A percentile compares a stretch with the other conserved stretches of the same genome.
Conservation (phyloP, 2,797 vertebrate species). For the Siniperca obscura region DNA sequence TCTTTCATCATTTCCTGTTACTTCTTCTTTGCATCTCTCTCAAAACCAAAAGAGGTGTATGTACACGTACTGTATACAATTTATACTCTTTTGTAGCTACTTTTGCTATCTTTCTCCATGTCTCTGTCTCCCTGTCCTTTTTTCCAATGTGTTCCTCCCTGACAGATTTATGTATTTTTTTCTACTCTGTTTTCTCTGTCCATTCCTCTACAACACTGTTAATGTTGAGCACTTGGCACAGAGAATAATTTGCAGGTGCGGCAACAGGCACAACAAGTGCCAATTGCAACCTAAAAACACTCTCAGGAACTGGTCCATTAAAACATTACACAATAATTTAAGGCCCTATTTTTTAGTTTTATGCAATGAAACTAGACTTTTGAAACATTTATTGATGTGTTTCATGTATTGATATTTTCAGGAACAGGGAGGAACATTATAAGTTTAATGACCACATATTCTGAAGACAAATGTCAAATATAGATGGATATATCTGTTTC, state of each 20-base stretch:
- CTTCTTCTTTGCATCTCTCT: background rate
- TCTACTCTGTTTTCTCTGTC: constrained; percentile 1
- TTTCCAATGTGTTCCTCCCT: background rate
- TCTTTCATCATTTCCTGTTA: constrained; percentile 1
- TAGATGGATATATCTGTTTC: constrained; percentile 2
- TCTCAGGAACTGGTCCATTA: constrained; percentile 30
- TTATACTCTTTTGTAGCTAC: background rate
- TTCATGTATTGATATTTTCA: constrained; percentile 5
- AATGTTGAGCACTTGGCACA: constrained; percentile 16
- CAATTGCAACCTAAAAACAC: constrained; percentile 29
- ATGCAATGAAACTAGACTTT: background rate
- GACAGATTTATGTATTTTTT: background rate
- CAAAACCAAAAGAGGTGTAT: background rate
- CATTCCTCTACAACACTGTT: background rate
- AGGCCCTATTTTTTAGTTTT: background rate
- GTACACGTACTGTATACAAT: background rate
- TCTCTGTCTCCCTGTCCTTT: background rate
- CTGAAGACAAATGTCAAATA: background rate
- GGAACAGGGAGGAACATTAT: background rate
- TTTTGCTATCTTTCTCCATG: background rate
- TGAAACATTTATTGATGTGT: no score
- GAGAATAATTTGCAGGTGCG: constrained; percentile 28
- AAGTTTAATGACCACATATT: constrained; percentile 1
- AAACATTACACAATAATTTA: constrained; percentile 19
- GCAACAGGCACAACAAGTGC: constrained; percentile 11